Percentiles rank a stretch among this genome's conserved stretches.
phyloP scores from a whole-genome alignment of 2,797 vertebrate species.

The Staurois parvus region DNA sequence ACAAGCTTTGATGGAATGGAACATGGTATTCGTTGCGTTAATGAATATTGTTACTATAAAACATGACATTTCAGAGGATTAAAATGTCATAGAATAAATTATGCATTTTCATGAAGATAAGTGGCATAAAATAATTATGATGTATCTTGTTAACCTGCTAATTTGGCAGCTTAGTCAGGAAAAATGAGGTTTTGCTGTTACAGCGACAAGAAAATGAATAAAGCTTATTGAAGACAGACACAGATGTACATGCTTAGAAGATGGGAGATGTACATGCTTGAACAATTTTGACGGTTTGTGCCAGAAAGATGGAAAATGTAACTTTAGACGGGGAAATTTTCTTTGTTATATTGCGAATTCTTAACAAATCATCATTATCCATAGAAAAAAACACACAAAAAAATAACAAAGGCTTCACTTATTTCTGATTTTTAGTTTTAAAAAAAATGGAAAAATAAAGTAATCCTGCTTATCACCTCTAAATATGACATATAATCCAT shows the following conservation, averaged over 20 bases:
- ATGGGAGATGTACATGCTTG: conserved; percentile 26
- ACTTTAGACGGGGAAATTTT: conserved; percentile 41
- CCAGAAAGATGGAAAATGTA: conserved; percentile 42
- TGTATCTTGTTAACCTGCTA: neutral
- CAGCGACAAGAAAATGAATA: neutral
- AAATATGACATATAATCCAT: conserved; percentile 61
- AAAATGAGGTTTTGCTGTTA: neutral
- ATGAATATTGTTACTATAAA: neutral
- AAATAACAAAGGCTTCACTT: conserved; percentile 43
- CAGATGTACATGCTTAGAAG: neutral
- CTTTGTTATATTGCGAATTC: conserved; percentile 46
- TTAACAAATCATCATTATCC: conserved; percentile 48
- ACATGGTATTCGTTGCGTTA: neutral
- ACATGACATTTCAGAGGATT: neutral
- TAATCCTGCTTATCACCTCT: conserved; percentile 22
- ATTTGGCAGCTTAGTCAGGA: neutral
- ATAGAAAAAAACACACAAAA: conserved; percentile 26
- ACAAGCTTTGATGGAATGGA: neutral
- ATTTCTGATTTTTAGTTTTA: conserved; percentile 37
- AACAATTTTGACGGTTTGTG: conserved; percentile 27
- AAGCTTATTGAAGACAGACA: conserved; percentile 23
- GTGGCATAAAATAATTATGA: neutral
- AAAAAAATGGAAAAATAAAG: conserved; percentile 13
- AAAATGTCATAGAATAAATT: neutral
- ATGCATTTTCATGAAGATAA: neutral